These are phyloP conservation scores for Pempheris klunzingeri DNA, from an alignment of 2,797 vertebrate species.

Conservation along the genomic window DNA sequence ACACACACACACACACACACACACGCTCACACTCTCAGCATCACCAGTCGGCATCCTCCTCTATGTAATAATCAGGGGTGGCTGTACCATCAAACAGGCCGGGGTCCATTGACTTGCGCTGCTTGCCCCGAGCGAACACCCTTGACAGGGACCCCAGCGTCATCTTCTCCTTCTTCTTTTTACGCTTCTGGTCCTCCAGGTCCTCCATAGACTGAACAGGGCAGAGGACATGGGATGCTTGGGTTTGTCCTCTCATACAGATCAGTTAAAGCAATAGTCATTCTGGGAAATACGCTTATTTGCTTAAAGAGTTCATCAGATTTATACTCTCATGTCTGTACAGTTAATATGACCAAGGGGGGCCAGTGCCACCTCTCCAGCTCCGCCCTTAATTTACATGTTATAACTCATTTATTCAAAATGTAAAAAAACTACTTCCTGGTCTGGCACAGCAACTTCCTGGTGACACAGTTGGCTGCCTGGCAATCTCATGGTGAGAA, in stretches of 20 bases:
- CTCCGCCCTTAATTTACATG: background rate
- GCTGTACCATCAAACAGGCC: conserved; percentile 96
- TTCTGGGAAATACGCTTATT: background rate
- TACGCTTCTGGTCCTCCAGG: conserved; percentile 98
- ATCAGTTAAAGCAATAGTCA: background rate
- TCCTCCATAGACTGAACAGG: conserved; percentile 95
- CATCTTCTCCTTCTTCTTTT: conserved; percentile 99
- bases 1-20: conserved; percentile 51
- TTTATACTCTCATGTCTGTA: background rate
- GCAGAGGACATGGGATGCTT: conserved; percentile 30
- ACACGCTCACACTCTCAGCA: conserved; percentile 69
- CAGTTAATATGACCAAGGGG: background rate
- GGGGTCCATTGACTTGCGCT: conserved; percentile 96
- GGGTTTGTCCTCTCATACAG: conserved; percentile 17
- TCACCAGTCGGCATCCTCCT: conserved; percentile 99
- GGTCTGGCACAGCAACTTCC: background rate
- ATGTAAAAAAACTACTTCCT: background rate
- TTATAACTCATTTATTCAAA: background rate
- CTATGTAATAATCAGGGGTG: conserved; percentile 98
- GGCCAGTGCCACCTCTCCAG: background rate
- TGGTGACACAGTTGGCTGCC: background rate
- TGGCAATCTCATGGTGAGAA: background rate
- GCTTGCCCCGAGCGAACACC: conserved; percentile 95
- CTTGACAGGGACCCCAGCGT: conserved; percentile 96
- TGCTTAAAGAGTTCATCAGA: background rate